phyloP scores from a whole-genome alignment of 2,797 vertebrate species.

The Scarus forsteni region DNA sequence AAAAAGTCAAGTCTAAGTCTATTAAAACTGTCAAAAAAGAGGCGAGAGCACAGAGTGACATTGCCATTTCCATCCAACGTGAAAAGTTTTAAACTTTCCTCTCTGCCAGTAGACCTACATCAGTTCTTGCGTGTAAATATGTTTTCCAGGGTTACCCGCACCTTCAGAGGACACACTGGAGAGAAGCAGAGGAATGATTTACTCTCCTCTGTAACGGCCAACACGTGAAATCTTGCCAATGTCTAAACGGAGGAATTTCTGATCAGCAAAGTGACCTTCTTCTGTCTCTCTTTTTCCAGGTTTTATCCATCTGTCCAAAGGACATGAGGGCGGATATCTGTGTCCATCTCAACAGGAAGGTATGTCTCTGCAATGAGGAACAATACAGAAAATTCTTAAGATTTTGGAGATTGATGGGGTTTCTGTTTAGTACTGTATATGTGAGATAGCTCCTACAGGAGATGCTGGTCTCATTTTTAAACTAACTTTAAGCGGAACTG shows the following conservation, averaged over 20 bases:
- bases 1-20: not conserved
- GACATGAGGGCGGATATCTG: constrained; percentile 99
- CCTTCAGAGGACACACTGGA: not conserved
- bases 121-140: not conserved
- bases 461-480: no score
- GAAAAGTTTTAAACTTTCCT: not conserved
- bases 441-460: no score
- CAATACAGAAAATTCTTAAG: not conserved
- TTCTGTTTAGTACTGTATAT: no score
- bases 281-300: constrained; percentile 51
- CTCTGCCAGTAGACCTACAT: not conserved
- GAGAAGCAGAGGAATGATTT: not conserved
- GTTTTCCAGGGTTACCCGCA: no score
- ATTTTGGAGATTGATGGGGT: no score
- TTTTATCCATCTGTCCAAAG: constrained; percentile 88
- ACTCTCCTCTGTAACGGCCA: not conserved
- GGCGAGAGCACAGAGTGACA: not conserved
- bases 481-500: no score
- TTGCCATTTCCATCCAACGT: not conserved
- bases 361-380: not conserved
- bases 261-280: not conserved
- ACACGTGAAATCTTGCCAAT: not conserved
- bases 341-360: constrained; percentile 95
- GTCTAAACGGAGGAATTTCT: not conserved
- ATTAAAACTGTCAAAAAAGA: not conserved